Evolutionary conservation across 1,140 invertebrate genomes (phyloP), one percentile per base, ranked within the genome.

Genomic region (Aplysia californica): DNA sequence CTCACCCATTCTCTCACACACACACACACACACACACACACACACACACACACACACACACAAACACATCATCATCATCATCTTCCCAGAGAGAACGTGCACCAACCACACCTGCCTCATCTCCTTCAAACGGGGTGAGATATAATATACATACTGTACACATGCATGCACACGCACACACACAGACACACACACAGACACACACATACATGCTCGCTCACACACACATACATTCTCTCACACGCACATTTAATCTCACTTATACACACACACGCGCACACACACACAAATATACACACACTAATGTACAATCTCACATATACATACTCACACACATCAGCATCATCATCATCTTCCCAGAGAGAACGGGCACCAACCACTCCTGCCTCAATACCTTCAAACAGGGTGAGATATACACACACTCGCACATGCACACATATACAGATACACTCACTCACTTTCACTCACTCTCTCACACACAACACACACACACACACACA

Each of bases 51-150:
- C n/a, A n/a, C n/a, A n/a, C n/a, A n/a, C n/a, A n/a, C n/a, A n/a
- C n/a, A n/a, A n/a, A n/a, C n/a, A n/a, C n/a, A n/a, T n/a, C n/a
- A n/a, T n/a, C n/a, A 93, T 98, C 33, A 92, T 98, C 69, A 97
- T 98, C 81, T 98, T 98, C 89, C 96, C 97, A 0, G 97, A 98
- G 89, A 97, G 97, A 39, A 98, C 97, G 0, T 98, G 96, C 87
- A 97, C 97, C 1, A 99, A 98, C 91, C 92, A 97, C 59, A 95
- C 94, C 0, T 96, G 95, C 86, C 89, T 98, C 68, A 97, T 98
- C 69, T 95, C 95, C n/a, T 99, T 97, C 89, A 99, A 99, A 91
- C 94, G 26, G n/a, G n/a, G n/a, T n/a, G n/a, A n/a, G n/a, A n/a
- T n/a, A n/a, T n/a, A n/a, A n/a, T n/a, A n/a, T n/a, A n/a, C n/a